These are phyloP conservation scores for Eriocheir sinensis DNA, from an alignment of 1,140 invertebrate species.

Conservation along the genomic window DNA sequence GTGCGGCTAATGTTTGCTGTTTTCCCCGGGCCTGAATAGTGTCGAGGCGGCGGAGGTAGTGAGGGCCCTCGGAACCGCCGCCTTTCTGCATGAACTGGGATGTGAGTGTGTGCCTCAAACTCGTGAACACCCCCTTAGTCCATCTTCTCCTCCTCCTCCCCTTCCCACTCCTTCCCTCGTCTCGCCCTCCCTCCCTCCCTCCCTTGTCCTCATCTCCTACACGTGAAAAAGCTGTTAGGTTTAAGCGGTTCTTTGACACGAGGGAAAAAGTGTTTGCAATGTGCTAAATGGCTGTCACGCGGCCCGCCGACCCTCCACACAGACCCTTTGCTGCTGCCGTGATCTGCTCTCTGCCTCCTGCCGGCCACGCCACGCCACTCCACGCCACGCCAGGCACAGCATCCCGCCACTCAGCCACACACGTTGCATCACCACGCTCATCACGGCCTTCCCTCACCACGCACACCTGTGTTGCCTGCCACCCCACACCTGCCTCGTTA, in stretches of 20 bases:
- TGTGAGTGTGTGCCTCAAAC: slow-evolving; percentile 5
- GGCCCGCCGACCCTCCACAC: too few relatives aligned
- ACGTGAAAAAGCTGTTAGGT: not conserved
- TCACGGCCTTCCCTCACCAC: too few relatives aligned
- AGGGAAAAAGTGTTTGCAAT: not conserved
- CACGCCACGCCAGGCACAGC: too few relatives aligned
- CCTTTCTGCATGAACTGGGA: not conserved
- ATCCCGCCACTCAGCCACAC: too few relatives aligned
- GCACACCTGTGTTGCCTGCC: too few relatives aligned
- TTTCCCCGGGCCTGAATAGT: not conserved
- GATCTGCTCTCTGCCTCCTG: too few relatives aligned
- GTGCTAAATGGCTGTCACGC: too few relatives aligned
- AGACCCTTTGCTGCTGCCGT: too few relatives aligned
- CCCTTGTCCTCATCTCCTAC: not conserved
- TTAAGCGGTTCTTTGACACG: not conserved
- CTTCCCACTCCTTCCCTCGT: too few relatives aligned
- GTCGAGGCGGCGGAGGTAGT: not conserved
- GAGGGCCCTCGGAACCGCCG: not conserved
- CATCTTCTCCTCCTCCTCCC: too few relatives aligned
- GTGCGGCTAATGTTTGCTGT: not conserved
- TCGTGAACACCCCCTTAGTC: not conserved
- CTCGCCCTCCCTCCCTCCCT: not conserved
- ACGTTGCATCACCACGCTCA: not conserved
- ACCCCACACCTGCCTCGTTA: not conserved
- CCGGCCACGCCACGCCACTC: too few relatives aligned